A percentile compares a stretch with the other conserved stretches of the same genome.
Evolutionary conservation across 2,113 vertebrate species (phyloP).

Genomic region (Lethenteron camtschaticum): DNA sequence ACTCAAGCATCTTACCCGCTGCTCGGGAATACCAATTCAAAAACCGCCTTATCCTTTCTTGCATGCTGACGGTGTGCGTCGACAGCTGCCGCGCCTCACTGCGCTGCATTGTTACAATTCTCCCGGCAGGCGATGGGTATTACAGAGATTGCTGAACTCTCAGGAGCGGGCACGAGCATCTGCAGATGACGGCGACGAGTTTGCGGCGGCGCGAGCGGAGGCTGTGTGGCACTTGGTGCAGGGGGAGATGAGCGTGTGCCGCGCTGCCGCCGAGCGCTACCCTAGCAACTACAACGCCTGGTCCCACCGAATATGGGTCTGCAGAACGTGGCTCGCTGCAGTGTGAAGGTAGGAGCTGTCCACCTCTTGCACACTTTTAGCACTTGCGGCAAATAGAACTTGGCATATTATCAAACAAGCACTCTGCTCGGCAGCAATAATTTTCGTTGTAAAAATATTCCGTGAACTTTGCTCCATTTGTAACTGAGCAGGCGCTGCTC

Average conservation of each 20-base stretch:
- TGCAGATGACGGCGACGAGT: constrained; percentile 28
- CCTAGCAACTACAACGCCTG: constrained; percentile 97
- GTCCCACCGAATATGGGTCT: constrained; percentile 98
- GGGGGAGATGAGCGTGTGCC: constrained; percentile 71
- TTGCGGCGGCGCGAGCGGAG: constrained; percentile 24
- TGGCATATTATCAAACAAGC: neutral
- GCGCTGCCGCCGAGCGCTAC: constrained; percentile 61
- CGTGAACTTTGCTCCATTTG: constrained; percentile 6
- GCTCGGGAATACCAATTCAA: too few species aligned
- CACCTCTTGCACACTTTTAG: too few species aligned
- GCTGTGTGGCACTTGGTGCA: constrained; percentile 34
- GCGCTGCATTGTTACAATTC: constrained; percentile 8
- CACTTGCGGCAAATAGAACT: too few species aligned
- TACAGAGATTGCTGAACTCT: constrained; percentile 37
- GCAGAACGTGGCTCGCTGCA: constrained; percentile 54
- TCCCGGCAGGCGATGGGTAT: constrained; percentile 55
- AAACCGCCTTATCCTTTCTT: too few species aligned
- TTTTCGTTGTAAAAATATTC: neutral
- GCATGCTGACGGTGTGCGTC: too few species aligned
- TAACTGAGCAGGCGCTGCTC: constrained; percentile 39
- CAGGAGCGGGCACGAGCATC: constrained; percentile 27
- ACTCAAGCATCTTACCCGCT: too few species aligned
- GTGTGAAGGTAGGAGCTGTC: constrained; percentile 41
- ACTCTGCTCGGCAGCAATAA: neutral
- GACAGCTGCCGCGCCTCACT: too few species aligned